These are phyloP conservation scores for Poeciliopsis prolifica DNA, from an alignment of 2,113 vertebrate genomes.

Conservation along the genomic window DNA sequence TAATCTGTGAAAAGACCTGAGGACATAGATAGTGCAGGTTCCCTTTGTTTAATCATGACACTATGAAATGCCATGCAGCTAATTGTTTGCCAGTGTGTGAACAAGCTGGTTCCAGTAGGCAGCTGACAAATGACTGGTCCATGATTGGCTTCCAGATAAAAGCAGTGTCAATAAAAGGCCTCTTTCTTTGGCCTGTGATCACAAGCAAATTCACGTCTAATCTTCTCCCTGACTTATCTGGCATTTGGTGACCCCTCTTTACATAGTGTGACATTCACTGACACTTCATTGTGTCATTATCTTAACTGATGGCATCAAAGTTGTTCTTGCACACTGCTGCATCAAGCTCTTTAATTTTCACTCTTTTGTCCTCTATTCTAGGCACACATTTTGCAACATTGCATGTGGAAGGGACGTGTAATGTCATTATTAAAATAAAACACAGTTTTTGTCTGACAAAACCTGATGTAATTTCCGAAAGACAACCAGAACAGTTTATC, in stretches of 20 bases:
- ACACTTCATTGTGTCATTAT: constrained; percentile 29
- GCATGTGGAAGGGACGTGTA: constrained; percentile 2
- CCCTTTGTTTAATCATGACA: constrained; percentile 41
- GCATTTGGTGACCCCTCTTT: constrained; percentile 29
- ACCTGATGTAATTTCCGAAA: constrained; percentile 15
- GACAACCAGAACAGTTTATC: constrained; percentile 3
- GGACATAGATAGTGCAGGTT: constrained; percentile 22
- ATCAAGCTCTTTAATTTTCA: constrained; percentile 3
- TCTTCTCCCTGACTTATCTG: constrained; percentile 43
- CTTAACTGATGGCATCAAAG: constrained; percentile 27
- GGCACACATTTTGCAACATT: background rate
- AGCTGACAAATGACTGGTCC: constrained; percentile 14
- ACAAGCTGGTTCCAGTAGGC: constrained; percentile 35
- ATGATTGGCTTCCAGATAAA: constrained; percentile 65
- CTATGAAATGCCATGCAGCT: constrained; percentile 48
- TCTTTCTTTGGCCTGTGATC: constrained; percentile 31
- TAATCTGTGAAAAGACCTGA: constrained; percentile 8
- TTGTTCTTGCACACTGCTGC: constrained; percentile 1
- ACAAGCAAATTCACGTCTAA: constrained; percentile 65
- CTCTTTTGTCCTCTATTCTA: background rate
- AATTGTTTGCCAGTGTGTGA: constrained; percentile 45
- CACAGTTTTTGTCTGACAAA: background rate
- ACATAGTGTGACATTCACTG: constrained; percentile 49
- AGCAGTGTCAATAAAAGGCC: constrained; percentile 27
- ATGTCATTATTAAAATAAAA: background rate